phyloP scores from a whole-genome alignment of 2,113 vertebrate species.

The Chiloscyllium plagiosum region DNA sequence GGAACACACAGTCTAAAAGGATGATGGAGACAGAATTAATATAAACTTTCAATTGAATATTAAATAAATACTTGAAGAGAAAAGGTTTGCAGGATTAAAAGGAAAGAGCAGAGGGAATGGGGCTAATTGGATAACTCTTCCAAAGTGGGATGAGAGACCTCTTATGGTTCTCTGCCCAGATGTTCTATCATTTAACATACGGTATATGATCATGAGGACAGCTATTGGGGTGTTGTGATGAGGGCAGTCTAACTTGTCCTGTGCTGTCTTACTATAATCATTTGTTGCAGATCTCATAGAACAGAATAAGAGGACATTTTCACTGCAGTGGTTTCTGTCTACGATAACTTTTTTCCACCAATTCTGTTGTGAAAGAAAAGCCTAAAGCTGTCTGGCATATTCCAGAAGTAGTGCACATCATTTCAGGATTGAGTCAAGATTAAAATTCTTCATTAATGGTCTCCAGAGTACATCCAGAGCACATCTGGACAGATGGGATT shows the following conservation, averaged over 20 bases:
- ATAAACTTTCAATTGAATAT: too few relatives aligned
- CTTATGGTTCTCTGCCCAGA: background rate
- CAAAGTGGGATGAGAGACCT: background rate
- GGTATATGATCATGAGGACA: background rate
- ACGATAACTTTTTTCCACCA: background rate
- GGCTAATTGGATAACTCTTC: too few relatives aligned
- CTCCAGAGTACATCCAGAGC: background rate
- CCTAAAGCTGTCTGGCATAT: background rate
- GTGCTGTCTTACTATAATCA: background rate
- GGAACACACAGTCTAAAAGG: too few relatives aligned
- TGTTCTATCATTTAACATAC: background rate
- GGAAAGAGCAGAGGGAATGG: too few relatives aligned
- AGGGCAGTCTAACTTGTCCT: background rate
- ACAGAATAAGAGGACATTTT: background rate
- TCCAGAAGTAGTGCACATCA: background rate
- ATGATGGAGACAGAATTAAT: too few relatives aligned
- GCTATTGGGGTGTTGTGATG: background rate
- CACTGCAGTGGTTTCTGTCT: background rate
- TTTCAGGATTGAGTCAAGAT: background rate
- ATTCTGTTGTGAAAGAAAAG: background rate
- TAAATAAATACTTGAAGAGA: too few relatives aligned
- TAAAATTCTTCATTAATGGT: background rate
- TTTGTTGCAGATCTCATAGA: background rate
- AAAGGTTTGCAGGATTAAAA: too few relatives aligned
- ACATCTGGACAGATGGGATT: background rate